phyloP scores from a whole-genome alignment of 2,797 vertebrate genomes.

The Scleropages formosus region DNA sequence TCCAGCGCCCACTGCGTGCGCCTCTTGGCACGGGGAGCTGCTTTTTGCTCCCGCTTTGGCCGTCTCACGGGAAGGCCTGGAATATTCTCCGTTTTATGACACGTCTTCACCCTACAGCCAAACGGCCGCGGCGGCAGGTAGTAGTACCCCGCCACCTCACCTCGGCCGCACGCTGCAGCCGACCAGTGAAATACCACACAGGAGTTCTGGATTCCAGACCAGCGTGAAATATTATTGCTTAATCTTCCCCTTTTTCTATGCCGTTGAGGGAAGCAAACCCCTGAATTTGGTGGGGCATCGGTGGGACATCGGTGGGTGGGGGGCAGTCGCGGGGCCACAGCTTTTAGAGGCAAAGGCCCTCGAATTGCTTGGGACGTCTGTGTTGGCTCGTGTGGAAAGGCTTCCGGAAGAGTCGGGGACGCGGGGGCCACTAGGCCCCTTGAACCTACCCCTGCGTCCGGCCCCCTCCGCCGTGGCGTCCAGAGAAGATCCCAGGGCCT shows the following conservation, averaged over 20 bases:
- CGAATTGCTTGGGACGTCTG: not conserved
- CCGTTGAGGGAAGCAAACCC: not conserved
- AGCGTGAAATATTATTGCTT: slow-evolving; percentile 65
- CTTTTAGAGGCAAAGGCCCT: not conserved
- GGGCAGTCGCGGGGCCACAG: no score
- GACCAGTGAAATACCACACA: slow-evolving; percentile 74
- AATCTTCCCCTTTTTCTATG: not conserved
- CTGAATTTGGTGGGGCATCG: not conserved
- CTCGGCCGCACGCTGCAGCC: slow-evolving; percentile 59
- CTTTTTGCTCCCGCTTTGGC: slow-evolving; percentile 35
- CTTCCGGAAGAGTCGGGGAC: not conserved
- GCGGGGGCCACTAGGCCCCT: not conserved
- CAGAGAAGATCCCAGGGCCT: not conserved
- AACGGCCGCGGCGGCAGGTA: slow-evolving; percentile 69
- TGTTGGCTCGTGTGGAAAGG: not conserved
- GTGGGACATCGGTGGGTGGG: not conserved
- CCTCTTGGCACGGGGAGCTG: slow-evolving; percentile 18
- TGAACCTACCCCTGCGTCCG: not conserved
- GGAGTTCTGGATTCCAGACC: slow-evolving; percentile 61
- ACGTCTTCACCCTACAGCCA: slow-evolving; percentile 53
- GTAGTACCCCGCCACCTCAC: slow-evolving; percentile 63
- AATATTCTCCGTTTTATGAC: slow-evolving; percentile 50
- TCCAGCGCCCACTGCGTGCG: not conserved
- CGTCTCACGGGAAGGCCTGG: slow-evolving; percentile 24
- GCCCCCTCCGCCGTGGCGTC: not conserved